These are phyloP conservation scores for Sorex maritimensis DNA, from an alignment of 2,797 vertebrate species.

Conservation along the genomic window DNA sequence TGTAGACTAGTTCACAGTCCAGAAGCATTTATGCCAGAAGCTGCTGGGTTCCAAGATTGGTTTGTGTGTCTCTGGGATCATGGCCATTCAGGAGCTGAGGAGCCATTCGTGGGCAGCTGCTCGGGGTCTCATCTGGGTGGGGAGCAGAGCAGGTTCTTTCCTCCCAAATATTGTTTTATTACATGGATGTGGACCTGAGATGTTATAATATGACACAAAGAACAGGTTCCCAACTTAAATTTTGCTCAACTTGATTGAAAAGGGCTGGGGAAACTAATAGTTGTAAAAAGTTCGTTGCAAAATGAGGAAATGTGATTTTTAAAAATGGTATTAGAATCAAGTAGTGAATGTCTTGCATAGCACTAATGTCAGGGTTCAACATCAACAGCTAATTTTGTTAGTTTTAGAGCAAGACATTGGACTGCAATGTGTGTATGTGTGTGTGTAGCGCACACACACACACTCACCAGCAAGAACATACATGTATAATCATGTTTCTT, in stretches of 20 bases:
- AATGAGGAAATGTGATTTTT: not conserved
- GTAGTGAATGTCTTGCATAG: not conserved
- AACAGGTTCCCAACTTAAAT: not conserved
- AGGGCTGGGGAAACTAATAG: not conserved
- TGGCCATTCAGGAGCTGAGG: too few relatives aligned
- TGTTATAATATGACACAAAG: not conserved
- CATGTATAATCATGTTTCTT: not conserved
- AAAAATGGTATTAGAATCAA: not conserved
- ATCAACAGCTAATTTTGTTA: not conserved
- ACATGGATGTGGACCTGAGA: not conserved
- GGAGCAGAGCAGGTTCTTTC: too few relatives aligned
- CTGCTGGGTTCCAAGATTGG: too few relatives aligned
- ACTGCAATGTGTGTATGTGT: not conserved
- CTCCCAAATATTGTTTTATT: not conserved
- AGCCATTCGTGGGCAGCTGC: too few relatives aligned
- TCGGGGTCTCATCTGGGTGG: too few relatives aligned
- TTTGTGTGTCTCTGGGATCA: too few relatives aligned
- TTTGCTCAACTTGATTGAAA: not conserved
- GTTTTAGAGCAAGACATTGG: not conserved
- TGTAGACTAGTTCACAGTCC: too few relatives aligned
- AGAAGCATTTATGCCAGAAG: too few relatives aligned
- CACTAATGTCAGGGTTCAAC: not conserved
- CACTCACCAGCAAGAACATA: fast-evolving
- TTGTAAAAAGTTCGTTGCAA: not conserved
- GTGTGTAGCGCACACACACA: not conserved